Percentiles rank a stretch among this genome's conserved stretches.
Evolutionary conservation across 1,140 invertebrate species (phyloP).

Genomic region (Drosophila pruinosa): DNA sequence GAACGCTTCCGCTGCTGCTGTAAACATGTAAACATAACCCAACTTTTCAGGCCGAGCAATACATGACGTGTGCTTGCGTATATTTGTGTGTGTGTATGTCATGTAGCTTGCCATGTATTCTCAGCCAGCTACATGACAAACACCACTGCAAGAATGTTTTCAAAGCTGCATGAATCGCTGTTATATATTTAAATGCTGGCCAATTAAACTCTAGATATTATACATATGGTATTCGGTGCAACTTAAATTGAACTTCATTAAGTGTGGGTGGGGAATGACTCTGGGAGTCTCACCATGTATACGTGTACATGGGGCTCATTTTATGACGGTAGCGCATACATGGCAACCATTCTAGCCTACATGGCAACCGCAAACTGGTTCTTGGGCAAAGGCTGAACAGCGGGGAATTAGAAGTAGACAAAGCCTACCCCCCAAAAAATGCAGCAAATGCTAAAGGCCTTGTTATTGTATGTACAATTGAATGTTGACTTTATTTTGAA

Average conservation of each 20-base stretch:
- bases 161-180: background rate
- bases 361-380: constrained; percentile 66
- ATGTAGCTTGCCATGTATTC: constrained; percentile 63
- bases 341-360: constrained; percentile 65
- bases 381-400: constrained; percentile 37
- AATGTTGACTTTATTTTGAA: too few species aligned
- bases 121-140: constrained; percentile 50
- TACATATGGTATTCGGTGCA: too few species aligned
- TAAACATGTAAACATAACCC: constrained; percentile 59
- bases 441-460: background rate
- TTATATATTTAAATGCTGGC: background rate
- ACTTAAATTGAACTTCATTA: background rate
- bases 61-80: constrained; percentile 50
- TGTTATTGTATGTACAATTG: too few species aligned
- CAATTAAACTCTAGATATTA: background rate
- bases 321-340: constrained; percentile 26
- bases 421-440: constrained; percentile 36
- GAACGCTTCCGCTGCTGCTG: constrained; percentile 24
- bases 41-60: constrained; percentile 51
- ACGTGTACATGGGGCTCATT: background rate
- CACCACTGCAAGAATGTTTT: constrained; percentile 13
- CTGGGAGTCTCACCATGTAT: constrained; percentile 62
- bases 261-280: constrained; percentile 9
- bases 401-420: constrained; percentile 42
- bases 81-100: constrained; percentile 22